These are phyloP conservation scores for Coptotermes formosanus DNA, from an alignment of 1,140 invertebrate genomes.

Conservation along the genomic window DNA sequence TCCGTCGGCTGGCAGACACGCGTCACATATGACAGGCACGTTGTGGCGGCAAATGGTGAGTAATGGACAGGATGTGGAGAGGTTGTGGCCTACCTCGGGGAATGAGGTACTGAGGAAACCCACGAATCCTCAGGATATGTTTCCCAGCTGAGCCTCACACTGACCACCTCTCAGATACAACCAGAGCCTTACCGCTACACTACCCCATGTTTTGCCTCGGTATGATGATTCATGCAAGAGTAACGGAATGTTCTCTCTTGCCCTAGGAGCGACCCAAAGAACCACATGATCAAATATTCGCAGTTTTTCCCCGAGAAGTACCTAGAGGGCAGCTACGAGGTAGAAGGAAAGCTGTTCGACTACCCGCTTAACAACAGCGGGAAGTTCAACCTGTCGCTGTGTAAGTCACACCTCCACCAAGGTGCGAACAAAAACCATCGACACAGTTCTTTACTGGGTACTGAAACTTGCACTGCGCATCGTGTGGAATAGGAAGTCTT, in stretches of 20 bases:
- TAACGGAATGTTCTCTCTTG: conserved; percentile 29
- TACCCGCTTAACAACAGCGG: conserved; percentile 58
- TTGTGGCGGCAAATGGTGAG: too few relatives aligned
- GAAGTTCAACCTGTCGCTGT: conserved; percentile 69
- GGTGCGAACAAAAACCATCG: too few relatives aligned
- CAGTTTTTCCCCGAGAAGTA: conserved; percentile 80
- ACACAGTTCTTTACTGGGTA: too few relatives aligned
- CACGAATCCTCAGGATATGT: too few relatives aligned
- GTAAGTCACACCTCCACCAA: conserved; percentile 52
- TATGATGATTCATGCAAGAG: not conserved
- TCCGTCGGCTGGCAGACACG: too few relatives aligned
- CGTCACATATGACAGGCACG: too few relatives aligned
- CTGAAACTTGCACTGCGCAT: too few relatives aligned
- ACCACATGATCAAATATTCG: conserved; percentile 64
- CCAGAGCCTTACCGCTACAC: not conserved
- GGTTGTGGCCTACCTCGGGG: too few relatives aligned
- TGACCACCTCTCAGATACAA: not conserved
- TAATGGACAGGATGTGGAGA: too few relatives aligned
- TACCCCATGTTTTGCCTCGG: not conserved
- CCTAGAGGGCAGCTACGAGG: conserved; percentile 66
- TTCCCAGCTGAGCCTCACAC: too few relatives aligned
- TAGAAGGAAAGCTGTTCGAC: conserved; percentile 60
- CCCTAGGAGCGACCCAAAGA: conserved; percentile 64
- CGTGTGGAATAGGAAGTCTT: too few relatives aligned
- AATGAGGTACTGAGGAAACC: too few relatives aligned